Conservation (phyloP, 2,113 vertebrate genomes). For the Petromus typicus region DNA sequence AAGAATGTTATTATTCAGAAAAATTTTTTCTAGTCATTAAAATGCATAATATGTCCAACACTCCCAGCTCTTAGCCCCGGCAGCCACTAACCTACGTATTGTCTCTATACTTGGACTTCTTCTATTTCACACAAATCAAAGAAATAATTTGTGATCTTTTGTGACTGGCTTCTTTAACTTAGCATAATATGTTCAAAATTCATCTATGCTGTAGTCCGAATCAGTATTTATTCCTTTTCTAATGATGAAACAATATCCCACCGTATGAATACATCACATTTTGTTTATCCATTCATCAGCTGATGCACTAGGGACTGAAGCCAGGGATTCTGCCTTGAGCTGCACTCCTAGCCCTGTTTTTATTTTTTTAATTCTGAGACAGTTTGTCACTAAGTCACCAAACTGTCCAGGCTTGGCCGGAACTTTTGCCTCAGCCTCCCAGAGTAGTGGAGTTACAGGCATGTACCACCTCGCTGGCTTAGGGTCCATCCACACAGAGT, state of each 20-base stretch:
- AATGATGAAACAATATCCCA: conserved; percentile 34
- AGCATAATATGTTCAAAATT: not conserved
- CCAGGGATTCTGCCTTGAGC: not conserved
- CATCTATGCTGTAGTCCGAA: not conserved
- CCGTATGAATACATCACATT: not conserved
- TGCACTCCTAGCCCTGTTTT: not conserved
- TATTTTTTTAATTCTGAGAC: not conserved
- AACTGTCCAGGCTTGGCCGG: not conserved
- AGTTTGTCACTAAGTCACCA: not conserved
- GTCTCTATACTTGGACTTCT: not conserved
- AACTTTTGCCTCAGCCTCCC: not conserved
- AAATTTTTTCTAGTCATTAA: conserved; percentile 42
- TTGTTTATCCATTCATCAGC: conserved; percentile 14
- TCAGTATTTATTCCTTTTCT: conserved; percentile 16
- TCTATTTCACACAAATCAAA: conserved; percentile 36
- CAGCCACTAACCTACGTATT: not conserved
- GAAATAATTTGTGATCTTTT: conserved; percentile 2
- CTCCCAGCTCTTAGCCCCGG: not conserved
- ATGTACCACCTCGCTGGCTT: not conserved
- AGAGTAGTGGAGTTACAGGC: not conserved
- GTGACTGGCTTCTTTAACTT: conserved; percentile 45
- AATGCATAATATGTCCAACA: not conserved
- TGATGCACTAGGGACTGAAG: not conserved
- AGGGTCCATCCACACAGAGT: not conserved
- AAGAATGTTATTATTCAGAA: conserved; percentile 27